phyloP scores from a whole-genome alignment of 1,140 invertebrate species.

The Phymastichus coffea region DNA sequence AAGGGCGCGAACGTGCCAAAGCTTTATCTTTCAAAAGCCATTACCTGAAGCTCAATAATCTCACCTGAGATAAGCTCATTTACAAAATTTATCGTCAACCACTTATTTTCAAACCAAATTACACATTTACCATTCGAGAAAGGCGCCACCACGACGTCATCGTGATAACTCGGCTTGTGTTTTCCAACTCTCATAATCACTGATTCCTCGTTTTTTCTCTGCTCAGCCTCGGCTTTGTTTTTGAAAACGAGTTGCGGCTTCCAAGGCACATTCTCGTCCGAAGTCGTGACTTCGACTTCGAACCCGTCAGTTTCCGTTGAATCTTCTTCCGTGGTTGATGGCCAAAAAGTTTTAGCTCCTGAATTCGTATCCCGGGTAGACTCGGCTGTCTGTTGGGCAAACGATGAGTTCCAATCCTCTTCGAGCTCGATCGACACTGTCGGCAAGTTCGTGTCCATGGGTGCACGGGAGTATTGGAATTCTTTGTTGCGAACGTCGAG shows the following conservation, averaged over 20 bases:
- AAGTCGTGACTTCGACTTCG: slow-evolving; percentile 33
- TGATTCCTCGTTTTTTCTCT: slow-evolving; percentile 32
- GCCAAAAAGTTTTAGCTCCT: neutral
- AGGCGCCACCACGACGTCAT: slow-evolving; percentile 35
- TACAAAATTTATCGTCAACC: too few species aligned
- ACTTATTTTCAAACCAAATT: too few species aligned
- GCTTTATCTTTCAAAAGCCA: neutral
- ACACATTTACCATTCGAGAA: slow-evolving; percentile 38
- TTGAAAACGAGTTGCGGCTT: slow-evolving; percentile 43
- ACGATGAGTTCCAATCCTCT: slow-evolving; percentile 20
- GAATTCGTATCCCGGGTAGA: neutral
- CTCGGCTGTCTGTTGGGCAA: neutral
- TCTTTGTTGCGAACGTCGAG: neutral
- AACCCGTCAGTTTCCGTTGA: slow-evolving; percentile 26
- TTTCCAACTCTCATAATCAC: slow-evolving; percentile 46
- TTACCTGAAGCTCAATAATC: too few species aligned
- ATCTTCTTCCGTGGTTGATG: neutral
- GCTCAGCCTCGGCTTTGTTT: slow-evolving; percentile 33
- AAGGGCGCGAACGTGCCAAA: slow-evolving; percentile 11
- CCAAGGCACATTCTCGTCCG: slow-evolving; percentile 37
- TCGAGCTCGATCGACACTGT: slow-evolving; percentile 34
- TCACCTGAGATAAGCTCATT: neutral
- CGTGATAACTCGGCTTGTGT: slow-evolving; percentile 29
- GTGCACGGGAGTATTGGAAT: neutral
- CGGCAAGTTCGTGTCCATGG: too few species aligned